A percentile compares a stretch with the other conserved stretches of the same genome.
Evolutionary conservation across 1,140 invertebrate genomes (phyloP).

Genomic region (Aphidius ervi): DNA sequence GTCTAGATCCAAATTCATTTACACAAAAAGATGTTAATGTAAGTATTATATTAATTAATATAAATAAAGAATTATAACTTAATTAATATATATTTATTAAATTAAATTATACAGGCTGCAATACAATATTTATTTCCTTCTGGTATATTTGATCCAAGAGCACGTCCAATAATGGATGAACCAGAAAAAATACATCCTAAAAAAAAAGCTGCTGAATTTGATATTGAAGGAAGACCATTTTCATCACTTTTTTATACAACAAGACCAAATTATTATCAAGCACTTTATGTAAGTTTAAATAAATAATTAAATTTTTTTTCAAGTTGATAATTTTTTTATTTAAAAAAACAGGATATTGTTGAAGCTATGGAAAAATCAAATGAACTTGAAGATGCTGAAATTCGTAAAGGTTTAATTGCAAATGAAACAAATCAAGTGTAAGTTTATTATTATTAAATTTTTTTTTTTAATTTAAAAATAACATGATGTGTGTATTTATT

Average conservation of each 20-base stretch:
- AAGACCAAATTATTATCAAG: slow-evolving; percentile 76
- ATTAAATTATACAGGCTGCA: slow-evolving; percentile 61
- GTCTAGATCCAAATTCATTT: slow-evolving; percentile 80
- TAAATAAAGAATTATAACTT: not conserved
- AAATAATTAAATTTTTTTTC: slow-evolving; percentile 14
- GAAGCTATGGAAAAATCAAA: slow-evolving; percentile 64
- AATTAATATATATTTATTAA: slow-evolving; percentile 1
- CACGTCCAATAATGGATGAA: slow-evolving; percentile 81
- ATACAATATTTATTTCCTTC: slow-evolving; percentile 91
- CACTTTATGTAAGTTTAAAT: slow-evolving; percentile 67
- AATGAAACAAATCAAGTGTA: slow-evolving; percentile 61
- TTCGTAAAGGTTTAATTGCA: slow-evolving; percentile 57
- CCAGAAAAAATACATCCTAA: slow-evolving; percentile 82
- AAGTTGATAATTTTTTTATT: not conserved
- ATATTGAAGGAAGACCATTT: slow-evolving; percentile 79
- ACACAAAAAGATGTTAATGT: slow-evolving; percentile 86
- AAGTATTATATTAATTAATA: slow-evolving; percentile 29
- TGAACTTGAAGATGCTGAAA: slow-evolving; percentile 65
- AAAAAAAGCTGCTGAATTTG: slow-evolving; percentile 86
- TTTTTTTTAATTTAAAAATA: slow-evolving; percentile 22
- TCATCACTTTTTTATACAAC: slow-evolving; percentile 88
- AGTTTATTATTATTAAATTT: slow-evolving; percentile 33
- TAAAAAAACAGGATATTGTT: slow-evolving; percentile 56
- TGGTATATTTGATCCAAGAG: slow-evolving; percentile 75
- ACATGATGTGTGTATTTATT: not conserved